These are phyloP conservation scores for Margaritifera margaritifera DNA, from an alignment of 2,888 invertebrate genomes.

Conservation along the genomic window DNA sequence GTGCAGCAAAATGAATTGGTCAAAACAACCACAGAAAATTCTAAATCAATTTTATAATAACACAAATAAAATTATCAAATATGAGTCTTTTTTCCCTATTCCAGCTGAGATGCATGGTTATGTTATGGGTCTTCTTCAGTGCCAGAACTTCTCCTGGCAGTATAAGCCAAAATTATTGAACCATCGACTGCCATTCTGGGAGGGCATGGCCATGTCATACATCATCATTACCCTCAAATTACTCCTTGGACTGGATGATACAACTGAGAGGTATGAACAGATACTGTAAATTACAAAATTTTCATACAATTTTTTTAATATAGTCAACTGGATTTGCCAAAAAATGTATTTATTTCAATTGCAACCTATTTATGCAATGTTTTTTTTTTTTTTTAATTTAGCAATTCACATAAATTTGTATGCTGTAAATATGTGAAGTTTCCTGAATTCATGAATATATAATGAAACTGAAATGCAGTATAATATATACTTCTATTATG, in stretches of 20 bases:
- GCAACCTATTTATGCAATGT: too few species aligned
- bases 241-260: slow-evolving; percentile 56
- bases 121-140: slow-evolving; percentile 16
- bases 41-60: background rate
- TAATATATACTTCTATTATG: too few species aligned
- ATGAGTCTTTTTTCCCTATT: slow-evolving; percentile 5
- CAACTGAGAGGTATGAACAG: slow-evolving; percentile 50
- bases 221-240: slow-evolving; percentile 55
- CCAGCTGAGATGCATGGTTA: slow-evolving; percentile 36
- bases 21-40: too few species aligned
- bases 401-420: too few species aligned
- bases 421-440: too few species aligned
- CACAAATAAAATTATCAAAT: background rate
- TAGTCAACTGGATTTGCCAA: too few species aligned
- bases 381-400: too few species aligned
- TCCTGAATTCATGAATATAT: too few species aligned
- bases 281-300: background rate
- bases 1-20: too few species aligned
- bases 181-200: slow-evolving; percentile 28
- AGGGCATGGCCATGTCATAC: slow-evolving; percentile 52
- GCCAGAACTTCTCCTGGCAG: background rate
- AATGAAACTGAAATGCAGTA: too few species aligned
- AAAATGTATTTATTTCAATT: too few species aligned
- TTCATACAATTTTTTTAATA: too few species aligned
- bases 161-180: background rate